Percentiles rank a stretch among this genome's conserved stretches.
phyloP scores from a whole-genome alignment of 2,797 vertebrate genomes.

The Picus viridis region DNA sequence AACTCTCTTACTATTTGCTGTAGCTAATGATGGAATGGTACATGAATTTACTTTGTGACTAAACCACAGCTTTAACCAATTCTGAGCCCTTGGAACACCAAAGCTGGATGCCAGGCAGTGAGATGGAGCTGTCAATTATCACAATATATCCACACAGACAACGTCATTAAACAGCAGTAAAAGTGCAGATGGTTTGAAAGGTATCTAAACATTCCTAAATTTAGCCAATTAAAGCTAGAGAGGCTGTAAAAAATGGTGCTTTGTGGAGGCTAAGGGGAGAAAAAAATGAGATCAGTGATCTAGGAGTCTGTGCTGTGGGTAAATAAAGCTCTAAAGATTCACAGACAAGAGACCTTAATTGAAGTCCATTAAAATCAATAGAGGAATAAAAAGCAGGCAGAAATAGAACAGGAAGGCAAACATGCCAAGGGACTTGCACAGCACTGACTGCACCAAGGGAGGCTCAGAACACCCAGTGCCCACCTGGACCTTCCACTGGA shows the following conservation, averaged over 20 bases:
- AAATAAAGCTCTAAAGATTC: slow-evolving; percentile 56
- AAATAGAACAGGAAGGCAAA: slow-evolving; percentile 37
- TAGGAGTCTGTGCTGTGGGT: background rate
- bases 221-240: slow-evolving; percentile 37
- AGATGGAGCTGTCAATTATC: slow-evolving; percentile 30
- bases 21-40: slow-evolving; percentile 4
- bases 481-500: background rate
- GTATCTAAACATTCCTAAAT: slow-evolving; percentile 19
- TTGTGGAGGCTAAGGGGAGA: background rate
- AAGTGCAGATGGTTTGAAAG: slow-evolving; percentile 26
- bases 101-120: background rate
- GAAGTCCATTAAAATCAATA: slow-evolving; percentile 64
- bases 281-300: background rate
- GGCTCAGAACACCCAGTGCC: background rate
- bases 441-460: background rate
- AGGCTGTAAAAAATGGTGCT: background rate
- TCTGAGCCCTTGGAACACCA: slow-evolving; percentile 11
- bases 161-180: slow-evolving; percentile 22
- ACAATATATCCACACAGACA: slow-evolving; percentile 20
- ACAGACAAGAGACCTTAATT: slow-evolving; percentile 51
- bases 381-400: slow-evolving; percentile 47
- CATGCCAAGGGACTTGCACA: background rate
- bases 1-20: background rate
- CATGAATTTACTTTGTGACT: slow-evolving; percentile 47
- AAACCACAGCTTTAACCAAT: slow-evolving; percentile 25